Base-by-base conservation (phyloP, 2,888 invertebrate species). In the Drosophila atroscutellata region DNA sequence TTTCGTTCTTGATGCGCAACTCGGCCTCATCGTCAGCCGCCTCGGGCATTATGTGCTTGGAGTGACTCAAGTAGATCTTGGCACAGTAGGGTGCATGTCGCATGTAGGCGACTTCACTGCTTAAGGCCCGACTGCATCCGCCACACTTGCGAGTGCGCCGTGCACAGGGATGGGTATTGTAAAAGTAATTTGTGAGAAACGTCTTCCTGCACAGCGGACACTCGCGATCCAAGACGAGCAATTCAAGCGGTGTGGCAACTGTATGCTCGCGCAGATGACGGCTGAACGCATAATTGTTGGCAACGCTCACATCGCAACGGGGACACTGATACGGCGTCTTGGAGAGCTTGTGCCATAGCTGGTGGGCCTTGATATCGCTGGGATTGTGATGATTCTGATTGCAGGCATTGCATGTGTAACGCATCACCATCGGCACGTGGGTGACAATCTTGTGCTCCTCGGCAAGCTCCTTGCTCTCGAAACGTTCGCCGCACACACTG, bases 351-450 rank as follows among this genome's bases (percentile, higher is more conserved):
- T 94, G 94, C 86, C 91, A 91, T 28, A 90, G 80, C 77, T 94
- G 94, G 73, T 95, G 94, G 0, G 90, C 75, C 7, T 88, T 81
- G 1, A 93, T 91, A 45, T 93, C 94, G 8, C 92, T 93, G 0
- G 72, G 36, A 0, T 91, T 91, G 0, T 74, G 26, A 73, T 94
- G 94, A 87, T 93, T 94, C 36, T 93, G 91, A 20, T 93, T 91
- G 71, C 95, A 95, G 0, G 94, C 93, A 69, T 94, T 93, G 83
- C 95, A 95, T 0, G 93, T 92, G 71, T 91, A 93, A 3, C 91
- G 90, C 32, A 84, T 78, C 49, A 92, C 75, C 20, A 75, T 78
- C 3, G 93, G 93, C 20, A 91, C 67, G 73, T 93, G 93, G 15
- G 56, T 68, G 0, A 28, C 34, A 28, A 52, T 77, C 5, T 89